These are phyloP conservation scores for Drosophila novamexicana DNA, from an alignment of 1,140 invertebrate species.

Conservation along the genomic window DNA sequence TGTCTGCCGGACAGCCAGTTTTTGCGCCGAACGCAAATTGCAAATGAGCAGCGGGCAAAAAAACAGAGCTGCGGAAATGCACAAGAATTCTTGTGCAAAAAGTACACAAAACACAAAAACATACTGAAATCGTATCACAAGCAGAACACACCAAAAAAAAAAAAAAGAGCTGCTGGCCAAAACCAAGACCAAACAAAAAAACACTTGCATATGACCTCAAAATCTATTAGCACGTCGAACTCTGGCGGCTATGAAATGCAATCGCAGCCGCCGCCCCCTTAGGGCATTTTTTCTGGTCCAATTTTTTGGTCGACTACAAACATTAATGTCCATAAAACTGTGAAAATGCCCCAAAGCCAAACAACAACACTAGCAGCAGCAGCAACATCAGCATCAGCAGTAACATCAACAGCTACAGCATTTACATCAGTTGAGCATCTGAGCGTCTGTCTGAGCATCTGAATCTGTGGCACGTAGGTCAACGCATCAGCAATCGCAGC, in stretches of 20 bases:
- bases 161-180: slow-evolving; percentile 26
- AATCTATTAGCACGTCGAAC: slow-evolving; percentile 83
- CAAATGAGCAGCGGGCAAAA: slow-evolving; percentile 70
- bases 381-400: too few species aligned
- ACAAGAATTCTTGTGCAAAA: slow-evolving; percentile 74
- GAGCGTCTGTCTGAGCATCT: slow-evolving; percentile 61
- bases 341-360: slow-evolving; percentile 58
- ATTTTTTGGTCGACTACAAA: slow-evolving; percentile 27
- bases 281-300: slow-evolving; percentile 40
- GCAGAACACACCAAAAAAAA: slow-evolving; percentile 22
- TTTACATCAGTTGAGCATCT: slow-evolving; percentile 50
- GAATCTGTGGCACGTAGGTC: slow-evolving; percentile 78
- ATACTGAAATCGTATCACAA: slow-evolving; percentile 72
- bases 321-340: slow-evolving; percentile 66
- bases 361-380: slow-evolving; percentile 8
- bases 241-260: slow-evolving; percentile 78
- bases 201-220: slow-evolving; percentile 78
- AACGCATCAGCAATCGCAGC: slow-evolving; percentile 62
- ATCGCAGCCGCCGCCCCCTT: slow-evolving; percentile 54
- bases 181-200: slow-evolving; percentile 29
- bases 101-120: slow-evolving; percentile 37
- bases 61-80: slow-evolving; percentile 74
- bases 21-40: slow-evolving; percentile 59
- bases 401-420: slow-evolving; percentile 22
- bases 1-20: slow-evolving; percentile 55